A percentile compares a stretch with the other conserved stretches of the same genome.
Conservation (phyloP, 2,888 invertebrate genomes). For the Mesorhabditis spiculigera region DNA sequence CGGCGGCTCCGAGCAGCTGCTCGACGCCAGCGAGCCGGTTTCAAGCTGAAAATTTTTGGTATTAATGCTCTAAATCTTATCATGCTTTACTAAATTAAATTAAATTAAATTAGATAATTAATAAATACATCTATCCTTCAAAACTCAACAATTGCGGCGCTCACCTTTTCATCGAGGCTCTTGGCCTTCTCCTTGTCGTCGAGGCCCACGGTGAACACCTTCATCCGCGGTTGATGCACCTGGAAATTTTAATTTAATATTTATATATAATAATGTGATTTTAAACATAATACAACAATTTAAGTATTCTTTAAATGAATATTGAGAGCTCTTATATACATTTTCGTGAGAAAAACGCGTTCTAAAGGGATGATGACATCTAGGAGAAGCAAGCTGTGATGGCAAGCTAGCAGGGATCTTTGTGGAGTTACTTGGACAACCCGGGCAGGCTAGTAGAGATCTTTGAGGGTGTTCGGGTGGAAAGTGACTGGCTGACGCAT, state of each 20-base stretch:
- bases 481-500: too few relatives aligned
- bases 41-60: not conserved
- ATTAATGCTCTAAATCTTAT: not conserved
- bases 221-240: slow-evolving; percentile 47
- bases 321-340: too few relatives aligned
- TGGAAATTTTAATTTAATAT: slow-evolving; percentile 14
- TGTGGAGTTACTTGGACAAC: not conserved
- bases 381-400: not conserved
- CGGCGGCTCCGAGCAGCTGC: not conserved
- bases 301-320: too few relatives aligned
- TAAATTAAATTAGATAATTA: not conserved
- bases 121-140: not conserved
- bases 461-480: too few relatives aligned
- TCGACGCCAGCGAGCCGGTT: slow-evolving; percentile 1
- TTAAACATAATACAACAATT: not conserved
- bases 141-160: not conserved
- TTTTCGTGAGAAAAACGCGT: too few relatives aligned
- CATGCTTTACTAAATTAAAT: too few relatives aligned
- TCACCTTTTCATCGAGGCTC: slow-evolving; percentile 15
- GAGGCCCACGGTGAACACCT: slow-evolving; percentile 54
- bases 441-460: not conserved
- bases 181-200: slow-evolving; percentile 46
- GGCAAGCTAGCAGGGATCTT: slow-evolving; percentile 7
- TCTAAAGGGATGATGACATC: too few relatives aligned
- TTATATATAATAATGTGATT: not conserved